Evolutionary conservation across 2,113 vertebrate species (phyloP).

Genomic region (Perca schrenkii): DNA sequence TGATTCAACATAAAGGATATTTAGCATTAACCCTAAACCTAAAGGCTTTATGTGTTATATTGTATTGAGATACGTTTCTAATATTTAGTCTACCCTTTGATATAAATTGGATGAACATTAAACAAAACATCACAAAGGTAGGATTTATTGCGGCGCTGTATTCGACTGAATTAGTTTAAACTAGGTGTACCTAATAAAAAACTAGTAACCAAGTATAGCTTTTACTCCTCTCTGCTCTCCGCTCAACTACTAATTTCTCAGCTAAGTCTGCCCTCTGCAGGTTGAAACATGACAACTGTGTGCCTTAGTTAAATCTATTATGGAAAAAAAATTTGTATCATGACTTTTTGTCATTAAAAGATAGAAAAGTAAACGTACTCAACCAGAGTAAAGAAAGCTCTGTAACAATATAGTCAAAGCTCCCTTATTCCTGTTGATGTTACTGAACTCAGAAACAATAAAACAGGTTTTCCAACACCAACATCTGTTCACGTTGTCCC

Average conservation of each 20-base stretch:
- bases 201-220: background rate
- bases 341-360: background rate
- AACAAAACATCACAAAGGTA: background rate
- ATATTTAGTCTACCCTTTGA: background rate
- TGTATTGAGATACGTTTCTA: background rate
- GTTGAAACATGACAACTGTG: conserved; percentile 4
- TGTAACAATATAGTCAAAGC: background rate
- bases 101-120: background rate
- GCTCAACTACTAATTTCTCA: conserved; percentile 15
- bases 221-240: background rate
- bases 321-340: background rate
- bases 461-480: background rate
- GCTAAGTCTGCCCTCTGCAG: conserved; percentile 81
- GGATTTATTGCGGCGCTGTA: background rate
- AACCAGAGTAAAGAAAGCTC: background rate
- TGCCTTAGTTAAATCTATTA: background rate
- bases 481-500: background rate
- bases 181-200: conserved; percentile 9
- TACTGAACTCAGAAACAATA: background rate
- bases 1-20: background rate
- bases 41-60: background rate
- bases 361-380: background rate
- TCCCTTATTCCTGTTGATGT: background rate
- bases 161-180: background rate
- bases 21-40: background rate